phyloP scores from a whole-genome alignment of 2,888 invertebrate species.

The Drosophila pseudotalamancana region DNA sequence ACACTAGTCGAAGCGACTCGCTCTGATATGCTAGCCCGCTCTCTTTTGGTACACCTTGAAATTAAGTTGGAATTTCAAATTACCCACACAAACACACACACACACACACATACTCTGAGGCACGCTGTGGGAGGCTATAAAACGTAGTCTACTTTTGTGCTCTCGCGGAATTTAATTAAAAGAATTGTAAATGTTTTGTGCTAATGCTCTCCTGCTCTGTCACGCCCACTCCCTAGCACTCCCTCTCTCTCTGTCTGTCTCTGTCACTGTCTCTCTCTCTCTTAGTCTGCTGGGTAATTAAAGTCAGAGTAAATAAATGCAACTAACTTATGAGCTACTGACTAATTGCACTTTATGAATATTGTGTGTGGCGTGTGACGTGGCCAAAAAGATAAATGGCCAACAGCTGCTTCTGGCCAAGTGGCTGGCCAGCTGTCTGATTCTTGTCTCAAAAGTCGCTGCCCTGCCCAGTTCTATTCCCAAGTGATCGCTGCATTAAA shows the following conservation, averaged over 20 bases:
- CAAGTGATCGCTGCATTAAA: constrained; percentile 65
- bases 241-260: neutral
- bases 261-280: neutral
- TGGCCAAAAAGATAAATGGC: constrained; percentile 53
- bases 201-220: constrained; percentile 7
- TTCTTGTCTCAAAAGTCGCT: constrained; percentile 53
- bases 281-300: constrained; percentile 38
- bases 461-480: constrained; percentile 38
- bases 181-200: constrained; percentile 72
- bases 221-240: too few species aligned
- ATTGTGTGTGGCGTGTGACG: constrained; percentile 48
- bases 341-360: constrained; percentile 78
- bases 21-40: neutral
- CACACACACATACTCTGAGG: neutral
- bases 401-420: constrained; percentile 39
- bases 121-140: constrained; percentile 25
- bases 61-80: constrained; percentile 76
- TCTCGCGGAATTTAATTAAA: constrained; percentile 76
- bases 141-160: constrained; percentile 53
- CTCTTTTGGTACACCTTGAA: constrained; percentile 45
- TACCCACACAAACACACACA: constrained; percentile 32
- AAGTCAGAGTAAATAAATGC: constrained; percentile 59
- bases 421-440: constrained; percentile 40
- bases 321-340: constrained; percentile 44
- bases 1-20: constrained; percentile 13